These are phyloP conservation scores for Ctenodactylus gundi DNA, from an alignment of 2,113 vertebrate genomes.

Conservation along the genomic window DNA sequence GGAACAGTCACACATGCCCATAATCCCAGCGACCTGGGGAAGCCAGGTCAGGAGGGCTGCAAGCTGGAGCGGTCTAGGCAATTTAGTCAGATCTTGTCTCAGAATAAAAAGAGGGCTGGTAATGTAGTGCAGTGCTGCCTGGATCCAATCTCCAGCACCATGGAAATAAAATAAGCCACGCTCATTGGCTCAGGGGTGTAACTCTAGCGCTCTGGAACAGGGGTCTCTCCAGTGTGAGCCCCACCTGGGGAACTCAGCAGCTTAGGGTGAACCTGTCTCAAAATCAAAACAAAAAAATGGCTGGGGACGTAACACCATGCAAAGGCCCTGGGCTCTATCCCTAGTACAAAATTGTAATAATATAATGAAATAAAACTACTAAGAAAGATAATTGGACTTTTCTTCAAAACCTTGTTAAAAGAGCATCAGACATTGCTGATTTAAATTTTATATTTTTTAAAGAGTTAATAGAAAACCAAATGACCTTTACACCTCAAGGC, in stretches of 20 bases:
- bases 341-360: too few species aligned
- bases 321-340: too few species aligned
- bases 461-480: not conserved
- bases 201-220: too few species aligned
- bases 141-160: not conserved
- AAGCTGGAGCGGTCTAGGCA: not conserved
- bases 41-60: not conserved
- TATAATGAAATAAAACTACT: not conserved
- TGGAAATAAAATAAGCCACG: too few species aligned
- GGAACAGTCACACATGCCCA: not conserved
- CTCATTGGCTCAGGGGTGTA: too few species aligned
- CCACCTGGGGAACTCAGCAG: too few species aligned
- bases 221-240: too few species aligned
- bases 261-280: too few species aligned
- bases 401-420: slow-evolving; percentile 38
- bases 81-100: not conserved
- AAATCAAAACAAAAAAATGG: too few species aligned
- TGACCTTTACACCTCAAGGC: not conserved
- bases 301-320: too few species aligned
- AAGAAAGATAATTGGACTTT: slow-evolving; percentile 52
- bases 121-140: not conserved
- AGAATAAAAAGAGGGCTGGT: not conserved
- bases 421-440: not conserved
- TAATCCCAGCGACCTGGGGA: not conserved
- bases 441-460: slow-evolving; percentile 36